These are phyloP conservation scores for Gastrophysa polygoni DNA, from an alignment of 2,888 invertebrate genomes.

Conservation along the genomic window DNA sequence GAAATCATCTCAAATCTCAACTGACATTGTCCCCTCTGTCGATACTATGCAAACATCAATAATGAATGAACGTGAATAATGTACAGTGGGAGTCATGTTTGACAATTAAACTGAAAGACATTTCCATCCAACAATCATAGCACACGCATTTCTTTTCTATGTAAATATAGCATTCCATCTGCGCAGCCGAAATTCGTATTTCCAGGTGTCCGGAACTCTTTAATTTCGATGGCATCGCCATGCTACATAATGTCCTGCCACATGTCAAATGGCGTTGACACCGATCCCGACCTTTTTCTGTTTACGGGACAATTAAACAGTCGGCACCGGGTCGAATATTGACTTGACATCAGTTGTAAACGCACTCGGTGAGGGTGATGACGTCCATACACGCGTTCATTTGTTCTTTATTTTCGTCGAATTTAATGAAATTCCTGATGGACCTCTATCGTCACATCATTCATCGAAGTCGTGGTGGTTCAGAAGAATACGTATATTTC, in stretches of 20 bases:
- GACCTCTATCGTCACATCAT: too few relatives aligned
- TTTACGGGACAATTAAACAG: conserved; percentile 45
- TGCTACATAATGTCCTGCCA: conserved; percentile 4
- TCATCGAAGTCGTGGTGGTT: too few relatives aligned
- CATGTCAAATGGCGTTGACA: conserved; percentile 37
- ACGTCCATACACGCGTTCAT: conserved; percentile 27
- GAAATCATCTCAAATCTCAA: too few relatives aligned
- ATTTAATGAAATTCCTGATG: conserved; percentile 5
- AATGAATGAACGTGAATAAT: too few relatives aligned
- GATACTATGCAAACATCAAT: too few relatives aligned
- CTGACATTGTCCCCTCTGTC: too few relatives aligned
- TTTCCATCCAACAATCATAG: too few relatives aligned
- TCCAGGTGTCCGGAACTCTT: conserved; percentile 13
- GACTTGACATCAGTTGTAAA: conserved; percentile 36
- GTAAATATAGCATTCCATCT: too few relatives aligned
- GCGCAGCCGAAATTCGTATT: neutral
- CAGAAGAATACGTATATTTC: too few relatives aligned
- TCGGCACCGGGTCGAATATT: conserved; percentile 47
- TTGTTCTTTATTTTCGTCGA: conserved; percentile 18
- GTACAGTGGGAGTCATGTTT: too few relatives aligned
- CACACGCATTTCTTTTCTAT: too few relatives aligned
- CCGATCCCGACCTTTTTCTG: conserved; percentile 43
- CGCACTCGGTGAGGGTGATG: conserved; percentile 29
- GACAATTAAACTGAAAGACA: too few relatives aligned
- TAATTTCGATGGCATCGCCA: conserved; percentile 1